Percentiles rank a stretch among this genome's conserved stretches.
Conservation (phyloP, 1,140 invertebrate genomes). For the Heliconius hermathena region DNA sequence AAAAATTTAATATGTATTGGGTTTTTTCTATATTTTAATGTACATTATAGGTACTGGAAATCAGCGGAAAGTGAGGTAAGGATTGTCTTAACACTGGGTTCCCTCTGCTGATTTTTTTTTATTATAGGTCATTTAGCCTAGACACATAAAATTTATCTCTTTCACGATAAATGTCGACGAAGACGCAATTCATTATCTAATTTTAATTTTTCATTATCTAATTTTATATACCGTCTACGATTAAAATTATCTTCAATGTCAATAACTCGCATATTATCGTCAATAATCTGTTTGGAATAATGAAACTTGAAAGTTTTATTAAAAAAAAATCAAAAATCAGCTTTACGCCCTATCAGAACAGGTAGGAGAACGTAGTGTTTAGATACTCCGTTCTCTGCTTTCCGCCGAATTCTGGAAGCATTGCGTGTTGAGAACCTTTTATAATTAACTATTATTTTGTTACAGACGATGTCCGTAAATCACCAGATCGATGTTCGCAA, state of each 20-base stretch:
- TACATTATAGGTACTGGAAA: too few species aligned
- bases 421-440: not conserved
- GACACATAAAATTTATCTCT: not conserved
- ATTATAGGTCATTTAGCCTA: not conserved
- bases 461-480: constrained; percentile 68
- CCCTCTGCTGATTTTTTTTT: not conserved
- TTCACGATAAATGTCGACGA: not conserved
- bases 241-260: constrained; percentile 24
- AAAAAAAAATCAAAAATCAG: too few species aligned
- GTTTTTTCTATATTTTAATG: not conserved
- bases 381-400: too few species aligned
- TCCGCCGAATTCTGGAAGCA: too few species aligned
- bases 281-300: constrained; percentile 11
- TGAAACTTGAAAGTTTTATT: not conserved
- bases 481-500: constrained; percentile 63
- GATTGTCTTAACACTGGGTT: too few species aligned
- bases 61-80: too few species aligned
- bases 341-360: too few species aligned
- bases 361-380: too few species aligned
- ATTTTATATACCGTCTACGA: constrained; percentile 8
- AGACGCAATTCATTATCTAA: not conserved
- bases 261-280: constrained; percentile 20
- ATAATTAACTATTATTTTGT: constrained; percentile 4
- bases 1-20: too few species aligned
- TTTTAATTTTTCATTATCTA: not conserved